These are phyloP conservation scores for Caenorhabditis remanei DNA, from an alignment of 1,140 invertebrate genomes.

Conservation along the genomic window DNA sequence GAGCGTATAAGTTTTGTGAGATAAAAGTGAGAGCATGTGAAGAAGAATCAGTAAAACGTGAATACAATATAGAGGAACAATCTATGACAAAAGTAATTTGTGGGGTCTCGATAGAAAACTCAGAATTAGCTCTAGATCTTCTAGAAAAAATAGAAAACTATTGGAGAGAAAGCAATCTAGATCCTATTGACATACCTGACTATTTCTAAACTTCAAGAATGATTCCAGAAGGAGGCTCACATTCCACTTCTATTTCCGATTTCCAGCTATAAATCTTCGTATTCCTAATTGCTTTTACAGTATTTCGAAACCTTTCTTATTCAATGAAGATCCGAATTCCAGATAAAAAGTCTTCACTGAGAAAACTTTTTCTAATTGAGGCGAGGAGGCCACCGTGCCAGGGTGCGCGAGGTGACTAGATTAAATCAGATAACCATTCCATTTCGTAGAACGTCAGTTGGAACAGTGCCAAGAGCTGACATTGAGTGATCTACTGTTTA, in stretches of 20 bases:
- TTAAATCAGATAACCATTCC: slow-evolving; percentile 43
- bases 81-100: no score
- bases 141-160: no score
- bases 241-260: background rate
- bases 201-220: no score
- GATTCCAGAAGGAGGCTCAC: background rate
- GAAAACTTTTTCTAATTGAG: slow-evolving; percentile 52
- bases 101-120: no score
- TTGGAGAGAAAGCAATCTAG: no score
- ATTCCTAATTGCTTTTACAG: background rate
- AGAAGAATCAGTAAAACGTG: no score
- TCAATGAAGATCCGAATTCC: slow-evolving; percentile 18
- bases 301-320: slow-evolving; percentile 18
- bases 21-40: no score
- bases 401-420: slow-evolving; percentile 7
- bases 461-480: slow-evolving; percentile 37
- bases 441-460: slow-evolving; percentile 25
- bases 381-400: slow-evolving; percentile 23
- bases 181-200: no score
- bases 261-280: background rate
- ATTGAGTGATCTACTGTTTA: background rate
- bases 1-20: no score
- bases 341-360: slow-evolving; percentile 7
- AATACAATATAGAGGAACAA: no score
- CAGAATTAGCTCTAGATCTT: no score